Evolutionary conservation across 1,140 invertebrate genomes (phyloP), one percentile per base, ranked within the genome.

Genomic region (Parapsyche elsis): DNA sequence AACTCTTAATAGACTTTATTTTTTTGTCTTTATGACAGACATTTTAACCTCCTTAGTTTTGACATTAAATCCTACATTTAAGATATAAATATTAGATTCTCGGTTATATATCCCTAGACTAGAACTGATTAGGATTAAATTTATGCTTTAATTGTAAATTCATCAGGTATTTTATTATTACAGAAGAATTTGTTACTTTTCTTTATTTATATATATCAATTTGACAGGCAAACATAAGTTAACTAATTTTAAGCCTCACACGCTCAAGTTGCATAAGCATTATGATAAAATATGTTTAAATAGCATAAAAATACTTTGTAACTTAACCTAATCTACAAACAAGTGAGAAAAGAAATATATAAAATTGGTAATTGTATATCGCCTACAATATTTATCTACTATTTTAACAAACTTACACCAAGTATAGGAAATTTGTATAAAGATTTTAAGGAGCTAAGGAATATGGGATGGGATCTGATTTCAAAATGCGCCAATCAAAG

Each of bases 91-190:
- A 83, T 83, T 83, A 83, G 82, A 83, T 81, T 76, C 82, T 83
- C 80, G 82, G 82, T 83, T 80, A 76, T 80, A 83, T 83, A 83
- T 80, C 82, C 82, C 78, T 83, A 83, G 82, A 83, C 78, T 83
- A 83, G 82, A 83, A 83, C 82, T 83, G 82, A 83, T 83, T 83
- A 83, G 82, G 80, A 83, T 83, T 81, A 83, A 83, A 83, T 73
- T 76, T 83, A 83, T 81, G 76, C 80, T 83, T 83, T 83, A 83
- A 83, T 78, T 83, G 82, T 83, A 83, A 83, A 83, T 81, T 83
- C 82, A 81, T 67, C 74, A 79, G 59, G 59, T 78, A 78, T 80
- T 79, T 83, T 83, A 83, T 81, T 57, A 81, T 83, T 79, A 80
- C 79, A 79, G 76, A 71, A 80, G 79, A 78, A 76, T 81, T 80